Base-by-base conservation (phyloP, 2,113 vertebrate species). In the Barbus barbus region DNA sequence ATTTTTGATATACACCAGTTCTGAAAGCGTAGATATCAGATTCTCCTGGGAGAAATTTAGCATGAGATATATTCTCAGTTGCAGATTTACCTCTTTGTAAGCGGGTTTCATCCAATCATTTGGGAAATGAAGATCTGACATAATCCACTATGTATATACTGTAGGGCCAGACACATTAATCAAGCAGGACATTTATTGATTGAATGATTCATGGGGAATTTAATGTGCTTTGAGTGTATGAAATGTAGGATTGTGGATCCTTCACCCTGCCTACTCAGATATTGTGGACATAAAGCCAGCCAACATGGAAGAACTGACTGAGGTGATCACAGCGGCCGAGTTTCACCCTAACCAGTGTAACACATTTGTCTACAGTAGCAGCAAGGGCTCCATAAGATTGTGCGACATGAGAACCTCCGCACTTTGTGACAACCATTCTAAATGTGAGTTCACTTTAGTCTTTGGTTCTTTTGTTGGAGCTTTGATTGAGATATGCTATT, bases 301-400 rank as follows among this genome's bases (percentile, higher is more conserved):
- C 89, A 97, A 97, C 92, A 96, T 97, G 96, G 96, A 97, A 91
- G 96, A 97, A 87, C 93, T 96, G 90, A 97, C 95, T 0, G 96
- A 96, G 90, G 96, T 97, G 91, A 97, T 97, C 89, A 97, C 96
- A 0, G 96, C 96, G 0, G 96, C 96, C 0, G 96, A 97, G 89
- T 97, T 96, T 86, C 96, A 97, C 90, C 96, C 96, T 0, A 95
- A 95, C 85, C 94, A 97, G 85, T 97, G 96, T 93, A 97, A 97
- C 93, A 96, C 94, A 18, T 96, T 97, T 0, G 96, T 97, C 74
- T 97, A 97, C 92, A 97, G 96, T 93, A 97, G 96, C 94, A 97
- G 96, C 92, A 97, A 97, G 87, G 96, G 96, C 86, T 96, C 96
- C 72, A 96, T 97, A 90, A 94, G 96, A 48, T 93, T 97, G 89